A percentile compares a stretch with the other conserved stretches of the same genome.
Evolutionary conservation across 2,113 vertebrate genomes (phyloP).

Genomic region (Ptyas mucosa): DNA sequence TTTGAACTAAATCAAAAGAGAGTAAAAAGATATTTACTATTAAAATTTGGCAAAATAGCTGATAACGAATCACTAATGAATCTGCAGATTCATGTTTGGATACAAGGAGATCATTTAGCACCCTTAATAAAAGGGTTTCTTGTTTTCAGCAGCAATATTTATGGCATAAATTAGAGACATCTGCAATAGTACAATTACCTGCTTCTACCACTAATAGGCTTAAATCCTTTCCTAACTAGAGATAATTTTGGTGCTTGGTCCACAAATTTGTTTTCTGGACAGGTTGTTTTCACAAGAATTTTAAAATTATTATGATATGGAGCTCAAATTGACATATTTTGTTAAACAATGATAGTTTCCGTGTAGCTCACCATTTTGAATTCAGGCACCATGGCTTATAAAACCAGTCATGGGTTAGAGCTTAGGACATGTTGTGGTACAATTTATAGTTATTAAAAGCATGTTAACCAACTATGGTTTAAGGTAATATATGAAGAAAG

Average conservation of each 20-base stretch:
- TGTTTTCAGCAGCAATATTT: constrained; percentile 26
- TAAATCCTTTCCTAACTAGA: background rate
- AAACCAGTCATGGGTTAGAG: background rate
- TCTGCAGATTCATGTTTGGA: constrained; percentile 33
- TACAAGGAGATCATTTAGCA: constrained; percentile 29
- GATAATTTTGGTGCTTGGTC: background rate
- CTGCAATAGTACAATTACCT: constrained; percentile 37
- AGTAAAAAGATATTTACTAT: constrained; percentile 20
- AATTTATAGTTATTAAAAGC: background rate
- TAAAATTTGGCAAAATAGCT: background rate
- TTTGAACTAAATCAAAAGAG: constrained; percentile 20
- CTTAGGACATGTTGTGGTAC: background rate
- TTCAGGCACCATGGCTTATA: background rate
- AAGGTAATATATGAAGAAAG: background rate
- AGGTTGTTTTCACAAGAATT: background rate
- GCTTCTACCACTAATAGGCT: constrained; percentile 5
- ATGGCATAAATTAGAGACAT: constrained; percentile 35
- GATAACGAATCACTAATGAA: constrained; percentile 15
- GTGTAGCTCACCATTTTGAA: background rate
- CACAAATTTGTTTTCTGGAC: background rate
- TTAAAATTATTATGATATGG: background rate
- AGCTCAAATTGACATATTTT: background rate
- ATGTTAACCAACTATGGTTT: background rate
- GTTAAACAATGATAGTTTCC: background rate
- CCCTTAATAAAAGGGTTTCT: constrained; percentile 23